These are phyloP conservation scores for Nematostella vectensis DNA, from an alignment of 92 coral and sea anemone genomes.

Conservation along the genomic window DNA sequence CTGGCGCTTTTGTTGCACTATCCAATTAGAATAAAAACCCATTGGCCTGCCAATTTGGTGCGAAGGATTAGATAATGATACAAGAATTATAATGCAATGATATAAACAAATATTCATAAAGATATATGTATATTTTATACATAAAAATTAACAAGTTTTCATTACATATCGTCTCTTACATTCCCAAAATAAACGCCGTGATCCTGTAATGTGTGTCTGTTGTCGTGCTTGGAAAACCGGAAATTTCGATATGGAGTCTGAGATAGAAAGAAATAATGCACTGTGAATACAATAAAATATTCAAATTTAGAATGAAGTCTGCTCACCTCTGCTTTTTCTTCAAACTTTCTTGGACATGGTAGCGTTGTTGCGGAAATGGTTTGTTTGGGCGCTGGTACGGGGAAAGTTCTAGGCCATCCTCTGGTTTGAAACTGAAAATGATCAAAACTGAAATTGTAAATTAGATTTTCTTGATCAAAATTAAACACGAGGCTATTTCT, in stretches of 20 bases:
- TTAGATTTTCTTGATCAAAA: no score
- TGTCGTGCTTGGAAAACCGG: constrained; percentile 83
- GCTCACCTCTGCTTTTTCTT: constrained; percentile 54
- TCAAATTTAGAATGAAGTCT: not conserved
- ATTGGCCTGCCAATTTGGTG: no score
- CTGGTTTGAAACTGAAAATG: constrained; percentile 55
- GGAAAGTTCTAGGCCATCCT: constrained; percentile 61
- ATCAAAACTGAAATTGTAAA: no score
- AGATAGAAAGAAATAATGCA: not conserved
- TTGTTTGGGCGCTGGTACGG: constrained; percentile 26
- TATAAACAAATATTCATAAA: no score
- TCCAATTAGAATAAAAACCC: no score
- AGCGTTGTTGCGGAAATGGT: constrained; percentile 1
- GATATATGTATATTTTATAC: no score
- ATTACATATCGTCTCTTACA: constrained; percentile 74
- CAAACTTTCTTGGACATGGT: constrained; percentile 37
- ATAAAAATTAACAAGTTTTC: no score
- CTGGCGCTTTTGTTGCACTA: no score
- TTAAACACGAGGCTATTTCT: no score
- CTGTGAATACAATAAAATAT: not conserved
- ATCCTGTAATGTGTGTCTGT: constrained; percentile 78
- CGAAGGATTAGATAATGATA: no score
- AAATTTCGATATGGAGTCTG: constrained; percentile 66
- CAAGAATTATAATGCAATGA: no score
- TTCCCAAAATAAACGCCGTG: constrained; percentile 90